phyloP scores from a whole-genome alignment of 2,888 invertebrate species.

The Hirtodrosophila trivittata region DNA sequence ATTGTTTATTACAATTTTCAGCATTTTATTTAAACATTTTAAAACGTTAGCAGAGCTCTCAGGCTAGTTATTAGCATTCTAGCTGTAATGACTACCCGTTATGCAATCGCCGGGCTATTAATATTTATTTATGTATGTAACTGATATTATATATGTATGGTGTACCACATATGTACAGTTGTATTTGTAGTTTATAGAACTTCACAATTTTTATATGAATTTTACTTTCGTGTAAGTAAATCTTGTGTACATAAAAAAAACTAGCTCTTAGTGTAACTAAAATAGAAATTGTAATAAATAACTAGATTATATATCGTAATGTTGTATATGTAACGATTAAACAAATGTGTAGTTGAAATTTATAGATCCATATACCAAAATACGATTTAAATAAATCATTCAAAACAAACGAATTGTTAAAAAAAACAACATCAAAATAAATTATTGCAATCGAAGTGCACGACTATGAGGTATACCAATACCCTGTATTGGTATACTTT shows the following conservation, averaged over 20 bases:
- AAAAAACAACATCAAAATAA: too few relatives aligned
- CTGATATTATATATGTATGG: conserved; percentile 22
- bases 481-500: too few relatives aligned
- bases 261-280: conserved; percentile 43
- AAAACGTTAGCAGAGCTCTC: conserved; percentile 29
- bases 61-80: conserved; percentile 52
- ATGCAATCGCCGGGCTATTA: conserved; percentile 17
- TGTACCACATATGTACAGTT: conserved; percentile 34
- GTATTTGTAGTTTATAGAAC: conserved; percentile 42
- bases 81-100: conserved; percentile 20
- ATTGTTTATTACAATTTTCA: conserved; percentile 9
- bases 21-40: conserved; percentile 33
- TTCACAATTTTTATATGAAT: conserved; percentile 61
- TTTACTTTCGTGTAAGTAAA: conserved; percentile 66
- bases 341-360: conserved; percentile 62
- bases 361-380: conserved; percentile 55
- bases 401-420: conserved; percentile 4
- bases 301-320: conserved; percentile 44
- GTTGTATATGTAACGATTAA: conserved; percentile 44
- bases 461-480: too few relatives aligned
- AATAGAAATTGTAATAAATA: conserved; percentile 33
- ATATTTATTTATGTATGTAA: conserved; percentile 12
- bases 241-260: conserved; percentile 64
- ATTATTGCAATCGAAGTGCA: too few relatives aligned
- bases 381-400: conserved; percentile 60